Conservation (phyloP, 2,797 vertebrate species). For the Acridotheres tristis region DNA sequence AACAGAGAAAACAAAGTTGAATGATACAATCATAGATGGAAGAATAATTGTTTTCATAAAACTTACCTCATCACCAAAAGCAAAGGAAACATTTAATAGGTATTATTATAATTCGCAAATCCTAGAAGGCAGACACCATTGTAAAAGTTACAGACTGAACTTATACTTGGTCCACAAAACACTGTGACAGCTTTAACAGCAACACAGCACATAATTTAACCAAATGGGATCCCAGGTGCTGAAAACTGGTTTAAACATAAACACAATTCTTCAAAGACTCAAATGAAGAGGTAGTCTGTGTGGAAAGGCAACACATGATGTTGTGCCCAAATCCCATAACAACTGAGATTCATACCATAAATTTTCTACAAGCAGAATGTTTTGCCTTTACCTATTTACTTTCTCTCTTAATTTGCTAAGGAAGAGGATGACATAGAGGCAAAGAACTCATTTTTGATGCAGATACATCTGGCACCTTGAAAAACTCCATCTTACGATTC, state of each 20-base stretch:
- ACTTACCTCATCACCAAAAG: background rate
- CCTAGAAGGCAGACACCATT: background rate
- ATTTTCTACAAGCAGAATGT: background rate
- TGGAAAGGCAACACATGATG: background rate
- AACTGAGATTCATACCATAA: background rate
- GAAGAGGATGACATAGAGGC: background rate
- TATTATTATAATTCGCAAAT: background rate
- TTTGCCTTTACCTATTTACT: background rate
- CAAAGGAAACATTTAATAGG: background rate
- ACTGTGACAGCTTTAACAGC: background rate
- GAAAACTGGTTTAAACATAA: background rate
- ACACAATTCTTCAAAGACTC: background rate
- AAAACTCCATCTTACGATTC: accelerated
- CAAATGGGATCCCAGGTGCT: background rate
- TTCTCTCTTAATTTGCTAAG: background rate
- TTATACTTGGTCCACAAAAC: background rate
- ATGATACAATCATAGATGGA: background rate
- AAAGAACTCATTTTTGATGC: background rate
- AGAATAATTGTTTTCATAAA: background rate
- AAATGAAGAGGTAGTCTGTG: accelerated
- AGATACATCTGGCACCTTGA: background rate
- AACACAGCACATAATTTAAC: background rate
- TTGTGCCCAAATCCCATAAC: background rate
- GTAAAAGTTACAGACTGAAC: background rate
- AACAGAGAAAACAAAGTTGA: background rate